Conservation (phyloP, 2,888 invertebrate species). For the Folsomia manolachei region DNA sequence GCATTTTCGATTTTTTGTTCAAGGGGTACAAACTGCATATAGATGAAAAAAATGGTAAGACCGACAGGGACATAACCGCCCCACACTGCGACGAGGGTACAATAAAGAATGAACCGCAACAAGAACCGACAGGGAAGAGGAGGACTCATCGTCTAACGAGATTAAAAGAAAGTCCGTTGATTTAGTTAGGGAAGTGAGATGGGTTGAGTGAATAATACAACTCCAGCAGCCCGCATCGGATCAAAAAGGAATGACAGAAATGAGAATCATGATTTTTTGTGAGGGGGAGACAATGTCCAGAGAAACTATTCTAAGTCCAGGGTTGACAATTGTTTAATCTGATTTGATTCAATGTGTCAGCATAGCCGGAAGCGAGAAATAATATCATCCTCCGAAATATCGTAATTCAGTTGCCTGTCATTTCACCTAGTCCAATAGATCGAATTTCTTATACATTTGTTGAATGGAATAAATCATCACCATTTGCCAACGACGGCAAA, state of each 20-base stretch:
- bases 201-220: not conserved
- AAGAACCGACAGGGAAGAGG: not conserved
- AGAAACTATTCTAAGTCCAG: no score
- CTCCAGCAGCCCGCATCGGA: not conserved
- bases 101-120: not conserved
- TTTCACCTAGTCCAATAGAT: not conserved
- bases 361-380: not conserved
- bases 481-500: no score
- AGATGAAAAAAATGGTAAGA: not conserved
- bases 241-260: no score
- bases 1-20: constrained; percentile 9
- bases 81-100: not conserved
- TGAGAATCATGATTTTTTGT: not conserved
- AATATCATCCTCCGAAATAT: not conserved
- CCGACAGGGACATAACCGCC: no score
- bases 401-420: not conserved
- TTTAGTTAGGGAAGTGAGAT: not conserved
- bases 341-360: not conserved
- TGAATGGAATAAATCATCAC: no score
- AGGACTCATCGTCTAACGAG: constrained; percentile 48
- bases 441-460: not conserved
- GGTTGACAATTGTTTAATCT: not conserved
- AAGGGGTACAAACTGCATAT: not conserved
- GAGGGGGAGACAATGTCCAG: not conserved
- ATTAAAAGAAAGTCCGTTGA: constrained; percentile 41